Conservation (phyloP, 2,888 invertebrate species). For the Trileptium ribeirensis region DNA sequence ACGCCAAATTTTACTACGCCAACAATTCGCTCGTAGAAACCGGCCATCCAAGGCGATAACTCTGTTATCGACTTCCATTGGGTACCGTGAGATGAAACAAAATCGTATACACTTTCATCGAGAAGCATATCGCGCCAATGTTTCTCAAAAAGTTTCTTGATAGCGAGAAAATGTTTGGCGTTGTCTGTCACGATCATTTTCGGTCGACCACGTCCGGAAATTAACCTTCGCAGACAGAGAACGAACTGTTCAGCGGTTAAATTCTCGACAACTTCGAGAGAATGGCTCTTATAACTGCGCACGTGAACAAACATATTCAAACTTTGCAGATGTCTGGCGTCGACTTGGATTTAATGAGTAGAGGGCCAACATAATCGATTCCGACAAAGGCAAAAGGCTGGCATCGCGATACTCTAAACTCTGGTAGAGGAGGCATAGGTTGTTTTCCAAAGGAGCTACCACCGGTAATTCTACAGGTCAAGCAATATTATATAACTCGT, state of each 20-base stretch:
- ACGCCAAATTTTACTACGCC: not conserved
- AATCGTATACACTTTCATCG: not conserved
- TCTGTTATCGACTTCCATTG: not conserved
- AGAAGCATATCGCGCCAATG: slow-evolving; percentile 32
- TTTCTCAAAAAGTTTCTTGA: slow-evolving; percentile 12
- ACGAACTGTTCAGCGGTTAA: slow-evolving; percentile 47
- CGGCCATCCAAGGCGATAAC: not conserved
- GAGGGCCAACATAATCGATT: slow-evolving; percentile 14
- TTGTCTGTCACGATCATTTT: slow-evolving; percentile 50
- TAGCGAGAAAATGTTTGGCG: slow-evolving; percentile 48
- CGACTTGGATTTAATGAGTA: not conserved
- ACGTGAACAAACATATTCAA: slow-evolving; percentile 20
- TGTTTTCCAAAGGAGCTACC: not conserved
- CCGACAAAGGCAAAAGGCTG: not conserved
- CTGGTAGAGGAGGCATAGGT: not conserved
- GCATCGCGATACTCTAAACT: not conserved
- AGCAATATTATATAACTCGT: not conserved
- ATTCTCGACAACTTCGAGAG: slow-evolving; percentile 24
- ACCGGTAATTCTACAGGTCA: not conserved
- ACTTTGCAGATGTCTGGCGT: not conserved
- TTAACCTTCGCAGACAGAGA: slow-evolving; percentile 45
- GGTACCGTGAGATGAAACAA: not conserved
- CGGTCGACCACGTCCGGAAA: slow-evolving; percentile 40
- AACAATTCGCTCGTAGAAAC: not conserved
- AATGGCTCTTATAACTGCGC: slow-evolving; percentile 12